A percentile compares a stretch with the other conserved stretches of the same genome.
These are phyloP conservation scores for Zaprionus vittiger DNA, from an alignment of 1,140 invertebrate species.

Conservation along the genomic window DNA sequence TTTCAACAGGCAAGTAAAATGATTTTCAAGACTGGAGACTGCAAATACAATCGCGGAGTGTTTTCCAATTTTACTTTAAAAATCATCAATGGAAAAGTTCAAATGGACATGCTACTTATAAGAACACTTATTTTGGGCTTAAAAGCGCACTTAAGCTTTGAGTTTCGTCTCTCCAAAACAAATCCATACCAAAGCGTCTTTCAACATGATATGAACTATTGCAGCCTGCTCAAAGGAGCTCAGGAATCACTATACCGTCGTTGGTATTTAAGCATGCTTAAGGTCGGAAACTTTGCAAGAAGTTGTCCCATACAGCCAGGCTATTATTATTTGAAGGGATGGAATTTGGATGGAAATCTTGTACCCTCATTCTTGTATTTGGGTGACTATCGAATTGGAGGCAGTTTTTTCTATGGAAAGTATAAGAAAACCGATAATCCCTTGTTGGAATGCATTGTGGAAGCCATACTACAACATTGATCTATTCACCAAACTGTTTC, in stretches of 20 bases:
- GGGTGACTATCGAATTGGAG: slow-evolving; percentile 67
- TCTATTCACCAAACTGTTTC: background rate
- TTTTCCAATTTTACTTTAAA: slow-evolving; percentile 65
- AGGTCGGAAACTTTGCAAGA: slow-evolving; percentile 63
- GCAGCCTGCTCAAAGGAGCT: slow-evolving; percentile 51
- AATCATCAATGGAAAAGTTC: slow-evolving; percentile 45
- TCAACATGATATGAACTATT: slow-evolving; percentile 69
- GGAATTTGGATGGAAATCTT: slow-evolving; percentile 49
- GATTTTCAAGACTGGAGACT: slow-evolving; percentile 54
- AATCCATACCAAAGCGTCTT: slow-evolving; percentile 69
- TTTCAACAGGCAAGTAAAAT: slow-evolving; percentile 47
- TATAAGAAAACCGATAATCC: slow-evolving; percentile 29
- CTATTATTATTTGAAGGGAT: slow-evolving; percentile 64
- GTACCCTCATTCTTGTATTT: slow-evolving; percentile 69
- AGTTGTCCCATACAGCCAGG: slow-evolving; percentile 64
- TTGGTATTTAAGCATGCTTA: slow-evolving; percentile 58
- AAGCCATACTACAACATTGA: slow-evolving; percentile 31
- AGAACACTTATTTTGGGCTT: slow-evolving; percentile 40
- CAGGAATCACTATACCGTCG: slow-evolving; percentile 62
- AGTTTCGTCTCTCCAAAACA: slow-evolving; percentile 57
- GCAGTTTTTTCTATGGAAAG: slow-evolving; percentile 56
- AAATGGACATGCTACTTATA: slow-evolving; percentile 54
- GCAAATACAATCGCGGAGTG: slow-evolving; percentile 40
- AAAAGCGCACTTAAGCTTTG: slow-evolving; percentile 62
- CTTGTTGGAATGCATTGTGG: slow-evolving; percentile 51